Conservation (phyloP, 2,888 invertebrate species). For the Aproaerema taeniolella region DNA sequence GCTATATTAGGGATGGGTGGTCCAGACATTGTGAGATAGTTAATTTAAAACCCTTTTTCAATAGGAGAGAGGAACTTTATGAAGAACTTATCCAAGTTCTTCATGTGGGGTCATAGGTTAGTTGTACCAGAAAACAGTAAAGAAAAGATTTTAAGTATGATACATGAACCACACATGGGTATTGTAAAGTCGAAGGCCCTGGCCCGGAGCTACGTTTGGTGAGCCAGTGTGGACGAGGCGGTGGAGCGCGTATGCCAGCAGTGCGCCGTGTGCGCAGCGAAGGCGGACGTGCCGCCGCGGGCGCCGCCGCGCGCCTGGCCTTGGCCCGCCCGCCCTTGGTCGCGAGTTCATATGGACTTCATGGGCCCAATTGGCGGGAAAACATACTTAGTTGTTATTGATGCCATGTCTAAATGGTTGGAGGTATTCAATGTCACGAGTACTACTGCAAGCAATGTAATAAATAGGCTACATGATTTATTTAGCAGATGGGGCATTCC, state of each 20-base stretch:
- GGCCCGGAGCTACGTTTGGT: constrained; percentile 12
- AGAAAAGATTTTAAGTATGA: background rate
- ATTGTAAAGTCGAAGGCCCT: constrained; percentile 13
- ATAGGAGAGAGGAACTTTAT: constrained; percentile 17
- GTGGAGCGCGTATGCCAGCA: constrained; percentile 5
- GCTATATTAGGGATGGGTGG: constrained; percentile 22
- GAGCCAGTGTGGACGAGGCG: constrained; percentile 14
- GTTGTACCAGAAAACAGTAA: constrained; percentile 4
- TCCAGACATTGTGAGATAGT: constrained; percentile 12
- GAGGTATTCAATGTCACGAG: constrained; percentile 12
- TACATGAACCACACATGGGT: constrained; percentile 13
- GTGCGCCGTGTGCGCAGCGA: background rate
- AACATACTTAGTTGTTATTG: constrained; percentile 11
- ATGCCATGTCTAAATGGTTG: constrained; percentile 12
- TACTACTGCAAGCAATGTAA: constrained; percentile 6
- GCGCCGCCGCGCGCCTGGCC: constrained; percentile 6
- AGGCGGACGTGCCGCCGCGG: constrained; percentile 2
- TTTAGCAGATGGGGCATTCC: constrained; percentile 4
- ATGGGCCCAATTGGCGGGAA: constrained; percentile 2
- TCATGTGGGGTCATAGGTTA: constrained; percentile 9
- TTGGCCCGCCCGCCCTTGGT: background rate
- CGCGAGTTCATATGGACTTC: constrained; percentile 12
- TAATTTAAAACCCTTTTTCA: constrained; percentile 19
- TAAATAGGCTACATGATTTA: constrained; percentile 2
- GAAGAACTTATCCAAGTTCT: constrained; percentile 19